A percentile compares a stretch with the other conserved stretches of the same genome.
Evolutionary conservation across 92 coral and sea anemone genomes (phyloP).

Genomic region (Zoanthus gigantus): DNA sequence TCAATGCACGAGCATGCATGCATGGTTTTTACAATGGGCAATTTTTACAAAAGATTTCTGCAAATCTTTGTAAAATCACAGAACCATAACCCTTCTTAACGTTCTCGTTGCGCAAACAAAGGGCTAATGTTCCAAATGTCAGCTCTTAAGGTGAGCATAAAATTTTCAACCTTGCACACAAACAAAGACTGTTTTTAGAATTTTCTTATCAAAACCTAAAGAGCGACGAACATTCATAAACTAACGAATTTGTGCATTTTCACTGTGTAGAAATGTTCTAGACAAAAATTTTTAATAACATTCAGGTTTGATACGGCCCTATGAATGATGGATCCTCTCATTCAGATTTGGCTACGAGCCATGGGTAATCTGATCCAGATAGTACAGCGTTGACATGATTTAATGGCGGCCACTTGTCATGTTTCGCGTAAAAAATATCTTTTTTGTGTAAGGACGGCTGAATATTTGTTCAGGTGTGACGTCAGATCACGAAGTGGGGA

Average conservation of each 20-base stretch:
- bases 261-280: not conserved
- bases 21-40: too few relatives aligned
- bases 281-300: not conserved
- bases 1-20: too few relatives aligned
- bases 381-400: not conserved
- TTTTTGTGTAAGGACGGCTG: not conserved
- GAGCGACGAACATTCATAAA: not conserved
- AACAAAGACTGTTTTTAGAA: not conserved
- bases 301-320: not conserved
- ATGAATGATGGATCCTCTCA: not conserved
- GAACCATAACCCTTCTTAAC: too few relatives aligned
- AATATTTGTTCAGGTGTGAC: not conserved
- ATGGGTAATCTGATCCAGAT: not conserved
- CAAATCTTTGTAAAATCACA: too few relatives aligned
- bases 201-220: not conserved
- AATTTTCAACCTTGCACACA: too few relatives aligned
- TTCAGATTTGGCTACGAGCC: not conserved
- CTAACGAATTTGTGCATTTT: not conserved
- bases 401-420: not conserved
- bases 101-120: too few relatives aligned
- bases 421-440: not conserved
- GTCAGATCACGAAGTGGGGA: conserved; percentile 77
- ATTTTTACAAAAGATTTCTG: too few relatives aligned
- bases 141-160: too few relatives aligned
- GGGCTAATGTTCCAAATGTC: too few relatives aligned